These are phyloP conservation scores for Cinara cedri DNA, from an alignment of 2,888 invertebrate species.

Conservation along the genomic window DNA sequence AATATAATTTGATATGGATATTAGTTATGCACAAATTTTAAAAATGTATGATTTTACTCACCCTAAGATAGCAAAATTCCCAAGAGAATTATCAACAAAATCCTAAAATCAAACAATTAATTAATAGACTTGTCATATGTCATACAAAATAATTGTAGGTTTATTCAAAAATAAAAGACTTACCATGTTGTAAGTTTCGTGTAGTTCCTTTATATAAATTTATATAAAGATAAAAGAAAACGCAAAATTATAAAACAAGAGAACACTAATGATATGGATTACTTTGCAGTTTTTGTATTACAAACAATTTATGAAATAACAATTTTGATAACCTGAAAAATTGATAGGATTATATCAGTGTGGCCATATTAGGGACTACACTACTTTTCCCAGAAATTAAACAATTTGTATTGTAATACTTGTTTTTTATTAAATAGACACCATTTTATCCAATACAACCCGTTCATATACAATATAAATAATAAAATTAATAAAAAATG, in stretches of 20 bases:
- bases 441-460: too few relatives aligned
- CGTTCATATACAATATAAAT: too few relatives aligned
- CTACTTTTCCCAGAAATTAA: too few relatives aligned
- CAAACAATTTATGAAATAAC: too few relatives aligned
- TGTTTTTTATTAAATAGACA: too few relatives aligned
- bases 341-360: not conserved
- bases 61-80: constrained; percentile 34
- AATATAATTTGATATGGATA: constrained; percentile 2
- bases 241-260: too few relatives aligned
- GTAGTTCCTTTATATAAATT: not conserved
- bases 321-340: not conserved
- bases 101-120: constrained; percentile 12
- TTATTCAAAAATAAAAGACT: not conserved
- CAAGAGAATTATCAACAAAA: not conserved
- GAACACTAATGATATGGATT: too few relatives aligned
- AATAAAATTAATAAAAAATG: too few relatives aligned
- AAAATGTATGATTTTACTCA: not conserved
- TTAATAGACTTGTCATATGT: not conserved
- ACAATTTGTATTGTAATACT: too few relatives aligned
- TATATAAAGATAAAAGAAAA: too few relatives aligned
- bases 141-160: not conserved
- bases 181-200: constrained; percentile 2
- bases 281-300: too few relatives aligned
- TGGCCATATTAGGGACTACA: too few relatives aligned
- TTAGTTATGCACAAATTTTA: not conserved